These are phyloP conservation scores for Cynopterus sphinx DNA, from an alignment of 2,797 vertebrate species.

Conservation along the genomic window DNA sequence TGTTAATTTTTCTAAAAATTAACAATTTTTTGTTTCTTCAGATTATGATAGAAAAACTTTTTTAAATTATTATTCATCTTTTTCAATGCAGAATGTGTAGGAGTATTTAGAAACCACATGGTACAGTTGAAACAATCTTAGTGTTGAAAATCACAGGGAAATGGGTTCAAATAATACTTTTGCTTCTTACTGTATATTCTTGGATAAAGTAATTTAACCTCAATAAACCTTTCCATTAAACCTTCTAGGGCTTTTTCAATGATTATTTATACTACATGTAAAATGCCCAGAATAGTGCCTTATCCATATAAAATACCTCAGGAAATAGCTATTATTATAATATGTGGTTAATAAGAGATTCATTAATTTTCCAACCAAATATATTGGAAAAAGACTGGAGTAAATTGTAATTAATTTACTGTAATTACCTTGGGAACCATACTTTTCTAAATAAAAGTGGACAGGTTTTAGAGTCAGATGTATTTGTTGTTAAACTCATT, in stretches of 20 bases:
- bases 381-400: neutral
- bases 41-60: neutral
- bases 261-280: neutral
- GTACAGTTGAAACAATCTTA: neutral
- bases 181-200: neutral
- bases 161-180: neutral
- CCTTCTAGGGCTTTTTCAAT: neutral
- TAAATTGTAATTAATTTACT: neutral
- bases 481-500: constrained; percentile 15
- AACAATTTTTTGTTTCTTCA: neutral
- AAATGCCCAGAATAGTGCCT: neutral
- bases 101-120: neutral
- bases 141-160: neutral
- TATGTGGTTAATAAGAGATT: neutral
- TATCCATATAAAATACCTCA: neutral
- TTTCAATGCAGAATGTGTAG: neutral
- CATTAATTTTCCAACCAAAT: neutral
- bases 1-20: neutral
- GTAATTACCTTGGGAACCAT: neutral
- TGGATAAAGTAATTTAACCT: neutral
- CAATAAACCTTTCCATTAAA: neutral
- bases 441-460: constrained; percentile 18
- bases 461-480: neutral
- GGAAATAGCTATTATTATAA: neutral
- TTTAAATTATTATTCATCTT: neutral